Evolutionary conservation across 1,140 invertebrate genomes (phyloP), one percentile per base, ranked within the genome.

Genomic region (Ptiloglossa arizonensis): DNA sequence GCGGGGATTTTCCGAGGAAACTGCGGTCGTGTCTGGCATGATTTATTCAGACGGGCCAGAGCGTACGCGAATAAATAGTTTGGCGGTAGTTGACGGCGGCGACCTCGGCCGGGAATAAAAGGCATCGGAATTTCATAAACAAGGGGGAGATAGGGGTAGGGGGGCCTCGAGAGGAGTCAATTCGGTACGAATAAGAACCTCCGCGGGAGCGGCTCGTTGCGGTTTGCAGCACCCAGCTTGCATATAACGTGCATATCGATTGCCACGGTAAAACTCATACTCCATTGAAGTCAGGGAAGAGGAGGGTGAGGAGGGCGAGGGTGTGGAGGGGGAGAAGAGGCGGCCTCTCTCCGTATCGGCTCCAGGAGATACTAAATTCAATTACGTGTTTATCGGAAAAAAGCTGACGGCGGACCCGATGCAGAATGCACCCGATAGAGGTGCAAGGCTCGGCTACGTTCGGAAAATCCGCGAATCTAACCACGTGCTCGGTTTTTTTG

Each of bases 101-200:
- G 22, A 44, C 2, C n/a, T 2, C 48, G 0, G 22, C n/a, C 32
- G 17, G 41, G 24, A 60, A 71, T 75, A 74, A 72, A 60, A 79
- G 64, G 32, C 81, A 79, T 83, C 41, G 82, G 66, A 68, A 72
- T 79, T 83, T 72, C 75, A 79, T 83, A 79, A 83, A 83, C 81
- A 82, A 82, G 32, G 27, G 41, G 9, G 41, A 11, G 13, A 13
- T 9, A 11, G 41, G 11, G 41, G 0, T 13, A 0, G 41, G 41
- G 32, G 24, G 29, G n/a, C n/a, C n/a, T n/a, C n/a, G n/a, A n/a
- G n/a, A n/a, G n/a, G n/a, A n/a, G 32, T 48, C 17, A 3, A 59
- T 77, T 11, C 17, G 69, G 19, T 11, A n/a, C 41, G 44, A 35
- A 35, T 48, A 79, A 79, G 59, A 79, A 69, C 48, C 66, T 27